These are phyloP conservation scores for Dolichopus griseipennis DNA, from an alignment of 2,888 invertebrate genomes.

Conservation along the genomic window DNA sequence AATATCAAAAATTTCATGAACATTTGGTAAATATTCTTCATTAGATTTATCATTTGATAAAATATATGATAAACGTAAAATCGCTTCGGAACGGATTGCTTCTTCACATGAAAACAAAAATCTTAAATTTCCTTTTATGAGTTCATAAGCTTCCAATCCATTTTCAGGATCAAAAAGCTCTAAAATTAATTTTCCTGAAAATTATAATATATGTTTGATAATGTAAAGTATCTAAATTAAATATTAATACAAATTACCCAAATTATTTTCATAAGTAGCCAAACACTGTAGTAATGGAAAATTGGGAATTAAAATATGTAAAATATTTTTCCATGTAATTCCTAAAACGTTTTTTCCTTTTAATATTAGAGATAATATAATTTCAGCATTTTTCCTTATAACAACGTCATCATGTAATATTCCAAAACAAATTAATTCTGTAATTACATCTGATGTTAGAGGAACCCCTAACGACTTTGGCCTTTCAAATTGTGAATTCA, in stretches of 20 bases:
- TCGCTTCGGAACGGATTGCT: conserved; percentile 29
- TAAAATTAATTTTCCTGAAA: conserved; percentile 22
- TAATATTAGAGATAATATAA: conserved; percentile 32
- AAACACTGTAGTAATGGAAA: conserved; percentile 32
- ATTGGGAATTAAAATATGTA: conserved; percentile 28
- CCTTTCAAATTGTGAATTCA: conserved; percentile 24
- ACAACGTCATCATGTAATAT: conserved; percentile 20
- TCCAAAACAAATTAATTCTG: conserved; percentile 29
- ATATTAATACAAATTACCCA: conserved; percentile 14
- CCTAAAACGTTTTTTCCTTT: conserved; percentile 29
- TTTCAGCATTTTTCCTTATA: conserved; percentile 28
- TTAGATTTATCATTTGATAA: conserved; percentile 25
- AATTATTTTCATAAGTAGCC: conserved; percentile 23
- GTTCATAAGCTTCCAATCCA: conserved; percentile 24
- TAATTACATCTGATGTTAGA: conserved; percentile 29
- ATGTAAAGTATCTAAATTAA: not conserved
- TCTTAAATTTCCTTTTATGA: conserved; percentile 33
- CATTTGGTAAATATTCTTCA: conserved; percentile 26
- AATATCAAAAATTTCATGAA: conserved; percentile 28
- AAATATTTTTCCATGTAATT: conserved; percentile 25
- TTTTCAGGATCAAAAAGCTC: conserved; percentile 33
- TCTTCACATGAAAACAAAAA: conserved; percentile 32
- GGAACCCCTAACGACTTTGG: conserved; percentile 34
- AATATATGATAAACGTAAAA: conserved; percentile 30
- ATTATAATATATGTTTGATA: not conserved